Evolutionary conservation across 2,113 vertebrate genomes (phyloP).

Genomic region (Aldabrachelys gigantea): DNA sequence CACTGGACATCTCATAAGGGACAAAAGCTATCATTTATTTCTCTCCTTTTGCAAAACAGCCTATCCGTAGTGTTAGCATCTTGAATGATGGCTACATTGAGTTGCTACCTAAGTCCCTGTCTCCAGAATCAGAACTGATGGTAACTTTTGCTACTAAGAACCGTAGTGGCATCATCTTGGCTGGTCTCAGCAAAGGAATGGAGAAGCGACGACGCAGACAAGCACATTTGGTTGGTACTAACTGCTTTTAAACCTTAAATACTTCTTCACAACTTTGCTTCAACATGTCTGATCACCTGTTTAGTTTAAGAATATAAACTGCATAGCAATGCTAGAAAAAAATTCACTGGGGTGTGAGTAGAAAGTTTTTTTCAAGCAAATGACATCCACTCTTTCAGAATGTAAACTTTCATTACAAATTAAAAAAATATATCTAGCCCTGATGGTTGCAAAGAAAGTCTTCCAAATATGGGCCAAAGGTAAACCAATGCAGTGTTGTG

Average conservation of each 20-base stretch:
- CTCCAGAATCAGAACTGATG: constrained; percentile 84
- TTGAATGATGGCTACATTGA: constrained; percentile 86
- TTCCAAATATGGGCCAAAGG: not conserved
- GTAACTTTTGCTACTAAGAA: constrained; percentile 89
- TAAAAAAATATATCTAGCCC: not conserved
- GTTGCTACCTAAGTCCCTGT: constrained; percentile 78
- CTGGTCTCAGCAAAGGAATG: constrained; percentile 78
- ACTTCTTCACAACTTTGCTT: not conserved
- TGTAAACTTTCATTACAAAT: not conserved
- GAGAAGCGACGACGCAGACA: constrained; percentile 68
- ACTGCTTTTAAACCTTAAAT: not conserved
- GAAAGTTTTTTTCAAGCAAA: not conserved
- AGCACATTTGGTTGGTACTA: constrained; percentile 73
- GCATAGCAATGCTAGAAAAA: not conserved
- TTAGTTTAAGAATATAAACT: not conserved
- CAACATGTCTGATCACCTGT: not conserved
- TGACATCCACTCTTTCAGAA: not conserved
- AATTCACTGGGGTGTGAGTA: not conserved
- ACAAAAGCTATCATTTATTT: constrained; percentile 15
- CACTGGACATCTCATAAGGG: fast-evolving
- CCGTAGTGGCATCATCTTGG: constrained; percentile 87
- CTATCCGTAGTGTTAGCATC: constrained; percentile 86
- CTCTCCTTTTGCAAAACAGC: constrained; percentile 74
- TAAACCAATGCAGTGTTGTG: not conserved
- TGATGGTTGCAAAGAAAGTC: not conserved